Percentiles rank a stretch among this genome's conserved stretches.
Conservation (phyloP, 2,888 invertebrate species). For the Leucoma salicis region DNA sequence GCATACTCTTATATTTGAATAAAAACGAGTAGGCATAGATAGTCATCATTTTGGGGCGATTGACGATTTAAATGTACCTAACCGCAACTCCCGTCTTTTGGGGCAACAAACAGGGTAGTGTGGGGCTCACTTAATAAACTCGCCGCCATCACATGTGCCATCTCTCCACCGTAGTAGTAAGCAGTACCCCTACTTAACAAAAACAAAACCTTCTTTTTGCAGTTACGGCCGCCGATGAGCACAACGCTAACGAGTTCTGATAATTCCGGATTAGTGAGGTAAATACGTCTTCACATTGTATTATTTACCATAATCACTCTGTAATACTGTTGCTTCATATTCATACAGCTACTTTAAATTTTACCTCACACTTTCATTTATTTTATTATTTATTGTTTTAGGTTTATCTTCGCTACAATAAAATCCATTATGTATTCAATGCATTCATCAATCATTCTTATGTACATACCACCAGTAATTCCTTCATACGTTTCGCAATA, state of each 20-base stretch:
- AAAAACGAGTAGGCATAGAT: too few relatives aligned
- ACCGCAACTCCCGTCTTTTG: too few relatives aligned
- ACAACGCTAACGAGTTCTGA: conserved; percentile 77
- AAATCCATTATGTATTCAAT: conserved; percentile 55
- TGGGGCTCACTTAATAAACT: too few relatives aligned
- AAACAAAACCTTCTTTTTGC: conserved; percentile 40
- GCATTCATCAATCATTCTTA: conserved; percentile 55
- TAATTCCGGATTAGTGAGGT: conserved; percentile 82
- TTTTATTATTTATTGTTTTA: conserved; percentile 69
- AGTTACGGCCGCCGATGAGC: conserved; percentile 77
- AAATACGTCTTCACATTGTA: conserved; percentile 35
- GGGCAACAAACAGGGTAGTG: too few relatives aligned
- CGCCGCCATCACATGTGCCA: too few relatives aligned
- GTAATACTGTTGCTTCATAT: conserved; percentile 29
- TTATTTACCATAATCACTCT: conserved; percentile 22
- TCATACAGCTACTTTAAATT: conserved; percentile 25
- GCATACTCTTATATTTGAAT: too few relatives aligned
- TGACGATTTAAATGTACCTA: too few relatives aligned
- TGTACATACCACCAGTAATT: conserved; percentile 53
- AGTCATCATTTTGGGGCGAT: too few relatives aligned
- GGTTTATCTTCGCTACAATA: conserved; percentile 74
- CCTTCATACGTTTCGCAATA: conserved; percentile 52
- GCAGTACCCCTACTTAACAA: too few relatives aligned
- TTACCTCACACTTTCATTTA: conserved; percentile 16
- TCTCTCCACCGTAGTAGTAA: too few relatives aligned